A percentile compares a stretch with the other conserved stretches of the same genome.
Conservation (phyloP, 2,888 invertebrate species). For the Carabus problematicus region DNA sequence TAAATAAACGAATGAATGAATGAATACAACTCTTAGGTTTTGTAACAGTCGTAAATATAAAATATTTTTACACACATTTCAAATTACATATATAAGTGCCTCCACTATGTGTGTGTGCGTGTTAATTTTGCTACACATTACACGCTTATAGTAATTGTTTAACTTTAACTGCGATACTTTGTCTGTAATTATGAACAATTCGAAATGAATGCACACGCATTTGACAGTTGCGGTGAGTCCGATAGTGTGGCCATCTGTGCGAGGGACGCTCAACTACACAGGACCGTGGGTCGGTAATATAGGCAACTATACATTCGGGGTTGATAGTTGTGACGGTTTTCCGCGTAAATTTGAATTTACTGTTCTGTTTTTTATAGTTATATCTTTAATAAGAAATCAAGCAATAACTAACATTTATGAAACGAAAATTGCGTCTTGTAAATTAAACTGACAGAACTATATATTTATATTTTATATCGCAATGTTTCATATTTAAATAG, state of each 20-base stretch:
- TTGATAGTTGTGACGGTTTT: not conserved
- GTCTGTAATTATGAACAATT: slow-evolving; percentile 17
- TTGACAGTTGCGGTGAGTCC: not conserved
- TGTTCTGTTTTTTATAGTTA: too few relatives aligned
- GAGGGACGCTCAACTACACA: not conserved
- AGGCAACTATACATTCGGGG: slow-evolving; percentile 19
- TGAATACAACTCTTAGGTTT: slow-evolving; percentile 23
- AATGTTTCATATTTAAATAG: too few relatives aligned
- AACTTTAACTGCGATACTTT: slow-evolving; percentile 17
- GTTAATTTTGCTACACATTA: slow-evolving; percentile 14
- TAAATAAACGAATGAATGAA: too few relatives aligned
- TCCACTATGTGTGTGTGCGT: slow-evolving; percentile 11
- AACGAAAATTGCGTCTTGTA: too few relatives aligned
- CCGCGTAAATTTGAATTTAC: not conserved
- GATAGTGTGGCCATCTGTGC: slow-evolving; percentile 16
- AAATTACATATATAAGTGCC: slow-evolving; percentile 19
- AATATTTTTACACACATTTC: slow-evolving; percentile 25
- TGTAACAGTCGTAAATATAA: slow-evolving; percentile 35
- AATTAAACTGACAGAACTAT: too few relatives aligned
- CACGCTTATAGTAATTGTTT: slow-evolving; percentile 14
- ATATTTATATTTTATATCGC: too few relatives aligned
- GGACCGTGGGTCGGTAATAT: not conserved
- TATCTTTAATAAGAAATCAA: too few relatives aligned
- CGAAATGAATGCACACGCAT: not conserved
- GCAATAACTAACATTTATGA: too few relatives aligned